Conservation (phyloP, 1,140 invertebrate species). For the Hydropsyche tenuis region DNA sequence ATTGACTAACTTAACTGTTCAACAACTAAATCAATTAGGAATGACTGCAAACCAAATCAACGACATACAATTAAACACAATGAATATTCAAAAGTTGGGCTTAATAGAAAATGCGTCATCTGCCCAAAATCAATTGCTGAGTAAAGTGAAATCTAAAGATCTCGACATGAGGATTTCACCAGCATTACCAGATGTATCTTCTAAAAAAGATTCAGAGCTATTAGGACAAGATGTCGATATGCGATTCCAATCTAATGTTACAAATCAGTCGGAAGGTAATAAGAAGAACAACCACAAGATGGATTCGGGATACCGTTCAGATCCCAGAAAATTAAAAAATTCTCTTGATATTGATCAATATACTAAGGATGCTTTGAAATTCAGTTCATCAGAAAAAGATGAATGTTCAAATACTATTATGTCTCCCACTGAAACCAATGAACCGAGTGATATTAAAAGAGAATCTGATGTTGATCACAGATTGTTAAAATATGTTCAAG, state of each 20-base stretch:
- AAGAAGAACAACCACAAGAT: conserved; percentile 47
- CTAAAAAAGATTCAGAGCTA: conserved; percentile 49
- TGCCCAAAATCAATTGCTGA: conserved; percentile 32
- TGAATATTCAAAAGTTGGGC: conserved; percentile 64
- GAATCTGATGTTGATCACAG: conserved; percentile 63
- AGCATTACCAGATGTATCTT: conserved; percentile 46
- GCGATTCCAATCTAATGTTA: conserved; percentile 59
- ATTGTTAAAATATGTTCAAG: conserved; percentile 57
- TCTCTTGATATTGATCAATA: conserved; percentile 63
- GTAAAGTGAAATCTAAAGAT: conserved; percentile 53
- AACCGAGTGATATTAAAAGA: conserved; percentile 51
- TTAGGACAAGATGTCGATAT: conserved; percentile 63
- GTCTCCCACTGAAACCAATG: conserved; percentile 17
- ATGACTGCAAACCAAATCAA: conserved; percentile 65
- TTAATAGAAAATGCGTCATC: conserved; percentile 54
- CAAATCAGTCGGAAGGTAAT: conserved; percentile 49
- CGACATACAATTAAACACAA: conserved; percentile 66
- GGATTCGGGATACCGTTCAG: conserved; percentile 23
- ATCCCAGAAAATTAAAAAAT: conserved; percentile 54
- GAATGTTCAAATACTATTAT: conserved; percentile 46
- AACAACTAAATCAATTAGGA: conserved; percentile 65
- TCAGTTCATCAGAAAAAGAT: conserved; percentile 59
- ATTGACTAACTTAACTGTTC: conserved; percentile 64
- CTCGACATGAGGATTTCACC: conserved; percentile 61
- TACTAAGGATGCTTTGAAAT: conserved; percentile 63